Evolutionary conservation across 1,140 invertebrate genomes (phyloP).

Genomic region (Branchinecta lynchi): DNA sequence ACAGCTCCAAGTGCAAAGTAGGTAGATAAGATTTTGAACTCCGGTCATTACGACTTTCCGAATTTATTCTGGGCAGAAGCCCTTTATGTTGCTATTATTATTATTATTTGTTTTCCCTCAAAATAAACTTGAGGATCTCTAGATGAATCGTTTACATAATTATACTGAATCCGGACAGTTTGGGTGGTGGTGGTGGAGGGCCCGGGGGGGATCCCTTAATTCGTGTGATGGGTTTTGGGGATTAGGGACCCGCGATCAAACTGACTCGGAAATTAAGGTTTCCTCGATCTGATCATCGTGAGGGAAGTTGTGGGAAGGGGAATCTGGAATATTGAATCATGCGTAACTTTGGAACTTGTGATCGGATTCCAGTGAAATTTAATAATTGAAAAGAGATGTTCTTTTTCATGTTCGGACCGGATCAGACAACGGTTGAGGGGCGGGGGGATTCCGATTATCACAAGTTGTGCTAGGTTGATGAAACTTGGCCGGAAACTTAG

Average conservation of each 20-base stretch:
- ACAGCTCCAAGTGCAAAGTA: too few species aligned
- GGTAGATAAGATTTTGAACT: too few species aligned
- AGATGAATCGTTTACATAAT: too few species aligned
- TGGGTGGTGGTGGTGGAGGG: neutral
- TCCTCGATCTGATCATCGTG: neutral
- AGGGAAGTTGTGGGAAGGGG: neutral
- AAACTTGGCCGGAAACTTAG: too few species aligned
- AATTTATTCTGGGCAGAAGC: too few species aligned
- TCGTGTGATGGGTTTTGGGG: neutral
- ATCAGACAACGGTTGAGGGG: neutral
- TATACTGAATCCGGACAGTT: neutral
- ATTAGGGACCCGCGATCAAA: constrained; percentile 4
- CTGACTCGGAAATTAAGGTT: neutral
- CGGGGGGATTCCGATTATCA: too few species aligned
- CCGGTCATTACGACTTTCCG: too few species aligned
- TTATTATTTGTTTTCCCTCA: too few species aligned
- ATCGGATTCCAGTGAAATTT: constrained; percentile 10
- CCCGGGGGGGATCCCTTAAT: neutral
- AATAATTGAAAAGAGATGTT: neutral
- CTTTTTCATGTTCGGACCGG: neutral
- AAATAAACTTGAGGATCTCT: too few species aligned
- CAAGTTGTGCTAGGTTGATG: too few species aligned
- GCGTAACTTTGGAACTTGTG: neutral
- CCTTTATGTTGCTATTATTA: too few species aligned
- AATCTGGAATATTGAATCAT: neutral